Percentiles rank a stretch among this genome's conserved stretches.
phyloP scores from a whole-genome alignment of 2,113 vertebrate genomes.

The Peromyscus californicus region DNA sequence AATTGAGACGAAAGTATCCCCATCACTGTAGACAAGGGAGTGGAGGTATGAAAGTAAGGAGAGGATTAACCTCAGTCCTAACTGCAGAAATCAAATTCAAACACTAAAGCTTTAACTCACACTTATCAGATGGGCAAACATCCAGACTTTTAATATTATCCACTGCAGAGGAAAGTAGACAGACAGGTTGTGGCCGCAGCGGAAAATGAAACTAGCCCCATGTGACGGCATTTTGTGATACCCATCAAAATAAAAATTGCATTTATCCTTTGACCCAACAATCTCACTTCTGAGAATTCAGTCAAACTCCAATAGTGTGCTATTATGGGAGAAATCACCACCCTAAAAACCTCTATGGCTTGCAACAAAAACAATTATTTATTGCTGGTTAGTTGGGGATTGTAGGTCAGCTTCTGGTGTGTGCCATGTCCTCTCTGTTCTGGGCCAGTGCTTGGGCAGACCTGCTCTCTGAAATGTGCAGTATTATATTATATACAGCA shows the following conservation, averaged over 20 bases:
- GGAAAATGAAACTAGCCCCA: not conserved
- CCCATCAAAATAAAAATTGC: slow-evolving; percentile 4
- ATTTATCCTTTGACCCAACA: slow-evolving; percentile 11
- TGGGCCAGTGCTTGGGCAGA: too few relatives aligned
- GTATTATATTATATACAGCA: not conserved
- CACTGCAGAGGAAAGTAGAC: not conserved
- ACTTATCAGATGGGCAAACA: not conserved
- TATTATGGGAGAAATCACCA: not conserved
- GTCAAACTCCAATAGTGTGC: not conserved
- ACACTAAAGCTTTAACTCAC: not conserved
- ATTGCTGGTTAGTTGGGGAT: not conserved
- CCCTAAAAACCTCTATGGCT: not conserved
- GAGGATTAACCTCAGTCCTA: not conserved
- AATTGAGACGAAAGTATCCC: not conserved
- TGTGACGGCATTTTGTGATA: not conserved
- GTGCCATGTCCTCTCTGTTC: not conserved
- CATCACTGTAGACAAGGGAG: not conserved
- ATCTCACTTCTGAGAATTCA: slow-evolving; percentile 26
- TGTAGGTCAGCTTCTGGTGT: not conserved
- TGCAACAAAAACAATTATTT: not conserved
- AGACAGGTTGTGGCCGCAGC: too few relatives aligned
- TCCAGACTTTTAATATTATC: not conserved
- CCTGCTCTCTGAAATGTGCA: too few relatives aligned
- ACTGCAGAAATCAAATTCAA: not conserved
- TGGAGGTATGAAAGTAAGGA: not conserved